Percentiles rank a stretch among this genome's conserved stretches.
Evolutionary conservation across 2,888 invertebrate genomes (phyloP).

Genomic region (Hemicrepidius hirtus): DNA sequence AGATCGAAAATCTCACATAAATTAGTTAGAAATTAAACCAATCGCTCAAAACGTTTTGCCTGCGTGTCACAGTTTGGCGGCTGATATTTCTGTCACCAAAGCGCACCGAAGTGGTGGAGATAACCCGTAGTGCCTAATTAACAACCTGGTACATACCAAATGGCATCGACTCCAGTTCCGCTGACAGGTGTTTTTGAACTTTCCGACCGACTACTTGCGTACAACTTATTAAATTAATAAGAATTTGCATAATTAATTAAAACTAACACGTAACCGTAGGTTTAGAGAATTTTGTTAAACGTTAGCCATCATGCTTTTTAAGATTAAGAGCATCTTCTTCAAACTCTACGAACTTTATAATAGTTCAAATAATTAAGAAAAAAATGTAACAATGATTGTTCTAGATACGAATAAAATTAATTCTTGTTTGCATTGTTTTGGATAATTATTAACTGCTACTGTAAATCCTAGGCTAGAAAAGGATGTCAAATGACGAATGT

Average conservation of each 20-base stretch:
- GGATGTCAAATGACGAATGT: slow-evolving; percentile 9
- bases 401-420: not conserved
- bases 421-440: not conserved
- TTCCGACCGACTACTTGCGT: slow-evolving; percentile 48
- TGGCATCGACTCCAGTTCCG: slow-evolving; percentile 47
- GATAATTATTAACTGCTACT: not conserved
- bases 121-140: slow-evolving; percentile 48
- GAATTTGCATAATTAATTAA: slow-evolving; percentile 53
- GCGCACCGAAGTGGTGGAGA: slow-evolving; percentile 32
- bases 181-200: slow-evolving; percentile 54
- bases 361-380: not conserved
- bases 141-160: slow-evolving; percentile 46
- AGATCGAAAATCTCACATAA: not conserved
- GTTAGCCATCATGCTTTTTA: slow-evolving; percentile 21
- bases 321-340: slow-evolving; percentile 12
- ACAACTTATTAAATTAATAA: slow-evolving; percentile 52
- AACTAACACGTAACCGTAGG: slow-evolving; percentile 41
- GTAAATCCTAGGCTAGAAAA: not conserved
- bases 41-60: slow-evolving; percentile 14
- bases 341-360: not conserved
- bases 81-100: slow-evolving; percentile 34
- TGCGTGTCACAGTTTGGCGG: slow-evolving; percentile 20
- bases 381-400: slow-evolving; percentile 14
- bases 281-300: slow-evolving; percentile 32
- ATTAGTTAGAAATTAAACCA: not conserved